Evolutionary conservation across 2,888 invertebrate species (phyloP).

Genomic region (Dexiosoma caninum): DNA sequence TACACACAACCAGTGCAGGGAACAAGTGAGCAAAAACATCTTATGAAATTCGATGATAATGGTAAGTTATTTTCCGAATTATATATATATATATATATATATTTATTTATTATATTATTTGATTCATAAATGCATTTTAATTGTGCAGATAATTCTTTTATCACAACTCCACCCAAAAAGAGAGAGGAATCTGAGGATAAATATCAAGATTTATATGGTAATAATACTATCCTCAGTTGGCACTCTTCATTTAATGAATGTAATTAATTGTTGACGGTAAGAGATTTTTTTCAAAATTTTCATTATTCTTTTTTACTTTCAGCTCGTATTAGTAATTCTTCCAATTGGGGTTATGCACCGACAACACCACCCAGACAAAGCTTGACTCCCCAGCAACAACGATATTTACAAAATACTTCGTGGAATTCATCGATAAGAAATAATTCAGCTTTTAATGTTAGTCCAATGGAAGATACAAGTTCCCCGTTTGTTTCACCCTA

Average conservation of each 20-base stretch:
- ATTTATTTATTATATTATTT: too few species aligned
- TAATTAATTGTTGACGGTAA: conserved; percentile 55
- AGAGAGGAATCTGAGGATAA: conserved; percentile 29
- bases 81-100: too few species aligned
- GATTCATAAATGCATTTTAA: not conserved
- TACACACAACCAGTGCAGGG: conserved; percentile 77
- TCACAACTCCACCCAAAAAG: conserved; percentile 61
- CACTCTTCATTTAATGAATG: conserved; percentile 77
- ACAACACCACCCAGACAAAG: conserved; percentile 72
- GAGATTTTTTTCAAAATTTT: not conserved
- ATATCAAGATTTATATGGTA: conserved; percentile 62
- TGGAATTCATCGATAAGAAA: conserved; percentile 71
- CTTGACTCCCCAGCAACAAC: conserved; percentile 69
- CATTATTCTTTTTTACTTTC: not conserved
- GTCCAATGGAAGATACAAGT: conserved; percentile 69
- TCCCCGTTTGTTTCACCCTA: conserved; percentile 73
- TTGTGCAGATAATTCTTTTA: conserved; percentile 71
- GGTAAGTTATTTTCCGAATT: conserved; percentile 67
- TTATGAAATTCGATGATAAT: conserved; percentile 79
- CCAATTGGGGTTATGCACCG: conserved; percentile 71
- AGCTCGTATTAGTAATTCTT: conserved; percentile 64
- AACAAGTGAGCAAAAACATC: conserved; percentile 79
- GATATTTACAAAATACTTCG: conserved; percentile 65
- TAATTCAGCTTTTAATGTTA: conserved; percentile 71
- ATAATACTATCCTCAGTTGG: conserved; percentile 75